Conservation (phyloP, 2,888 invertebrate genomes). For the Drosophila peninsularis region DNA sequence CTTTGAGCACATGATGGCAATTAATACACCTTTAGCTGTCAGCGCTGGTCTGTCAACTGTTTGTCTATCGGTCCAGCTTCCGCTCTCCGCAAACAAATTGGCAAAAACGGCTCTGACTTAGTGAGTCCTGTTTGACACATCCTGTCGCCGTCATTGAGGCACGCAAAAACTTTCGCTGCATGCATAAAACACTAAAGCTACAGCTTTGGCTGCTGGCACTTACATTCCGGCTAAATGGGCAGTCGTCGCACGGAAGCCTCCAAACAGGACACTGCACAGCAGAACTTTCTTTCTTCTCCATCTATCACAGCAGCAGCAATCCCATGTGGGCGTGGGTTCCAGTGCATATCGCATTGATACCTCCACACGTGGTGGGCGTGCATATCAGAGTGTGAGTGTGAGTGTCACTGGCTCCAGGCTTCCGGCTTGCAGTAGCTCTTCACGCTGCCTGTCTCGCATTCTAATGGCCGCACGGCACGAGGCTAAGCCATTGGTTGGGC, state of each 20-base stretch:
- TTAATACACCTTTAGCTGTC: not conserved
- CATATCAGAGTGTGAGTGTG: slow-evolving; percentile 1
- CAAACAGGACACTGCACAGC: slow-evolving; percentile 16
- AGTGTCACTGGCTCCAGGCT: slow-evolving; percentile 11
- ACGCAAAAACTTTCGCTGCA: slow-evolving; percentile 43
- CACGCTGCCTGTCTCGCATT: slow-evolving; percentile 48
- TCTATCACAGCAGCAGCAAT: slow-evolving; percentile 13
- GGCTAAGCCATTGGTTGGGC: not conserved
- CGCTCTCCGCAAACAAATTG: slow-evolving; percentile 48
- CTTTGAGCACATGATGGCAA: no score
- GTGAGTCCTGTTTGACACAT: slow-evolving; percentile 62
- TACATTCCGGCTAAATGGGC: slow-evolving; percentile 36
- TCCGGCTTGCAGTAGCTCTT: slow-evolving; percentile 50
- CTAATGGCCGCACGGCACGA: slow-evolving; percentile 36
- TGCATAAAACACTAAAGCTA: slow-evolving; percentile 36
- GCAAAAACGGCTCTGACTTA: slow-evolving; percentile 39
- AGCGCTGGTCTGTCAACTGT: not conserved
- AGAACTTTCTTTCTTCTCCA: slow-evolving; percentile 22
- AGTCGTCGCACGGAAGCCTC: slow-evolving; percentile 11
- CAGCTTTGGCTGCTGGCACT: slow-evolving; percentile 10
- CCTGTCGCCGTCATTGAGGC: slow-evolving; percentile 56
- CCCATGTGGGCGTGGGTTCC: not conserved
- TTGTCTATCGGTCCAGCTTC: not conserved
- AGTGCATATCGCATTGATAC: slow-evolving; percentile 11
- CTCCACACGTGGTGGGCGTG: not conserved